A percentile compares a stretch with the other conserved stretches of the same genome.
These are phyloP conservation scores for Gnathonemus echidnorhynchus DNA, from an alignment of 2,113 vertebrate species.

Conservation along the genomic window DNA sequence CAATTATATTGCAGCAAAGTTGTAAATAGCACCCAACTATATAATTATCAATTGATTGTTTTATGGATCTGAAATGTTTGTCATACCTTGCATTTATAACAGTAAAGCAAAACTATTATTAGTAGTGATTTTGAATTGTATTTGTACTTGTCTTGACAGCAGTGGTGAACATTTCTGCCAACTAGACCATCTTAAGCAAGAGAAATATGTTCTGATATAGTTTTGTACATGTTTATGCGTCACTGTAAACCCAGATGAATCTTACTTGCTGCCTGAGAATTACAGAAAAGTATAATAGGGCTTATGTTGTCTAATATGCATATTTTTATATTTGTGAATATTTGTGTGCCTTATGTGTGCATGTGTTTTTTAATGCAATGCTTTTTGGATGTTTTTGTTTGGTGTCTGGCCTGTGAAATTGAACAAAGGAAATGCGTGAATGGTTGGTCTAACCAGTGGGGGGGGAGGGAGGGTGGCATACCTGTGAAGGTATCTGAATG, in stretches of 20 bases:
- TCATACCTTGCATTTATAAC: background rate
- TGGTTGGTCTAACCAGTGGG: background rate
- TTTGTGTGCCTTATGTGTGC: background rate
- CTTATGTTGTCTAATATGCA: background rate
- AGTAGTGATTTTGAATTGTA: background rate
- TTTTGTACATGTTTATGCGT: slow-evolving; percentile 8
- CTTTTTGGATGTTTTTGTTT: background rate
- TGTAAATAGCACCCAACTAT: background rate
- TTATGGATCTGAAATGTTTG: background rate
- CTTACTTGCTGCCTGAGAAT: background rate
- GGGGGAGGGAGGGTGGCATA: too few species aligned
- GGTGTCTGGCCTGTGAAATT: background rate
- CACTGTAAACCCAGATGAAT: background rate
- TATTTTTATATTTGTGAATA: slow-evolving; percentile 6
- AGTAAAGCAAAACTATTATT: background rate
- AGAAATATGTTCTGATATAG: background rate
- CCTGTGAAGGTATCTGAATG: background rate
- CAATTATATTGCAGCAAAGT: background rate
- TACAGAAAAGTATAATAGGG: background rate
- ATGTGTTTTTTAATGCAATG: background rate
- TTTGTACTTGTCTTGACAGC: background rate
- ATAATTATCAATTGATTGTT: background rate
- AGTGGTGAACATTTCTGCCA: background rate
- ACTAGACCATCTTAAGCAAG: background rate
- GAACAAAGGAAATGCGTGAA: background rate